Conservation (phyloP, 2,888 invertebrate species). For the Hanleya hanleyi region DNA sequence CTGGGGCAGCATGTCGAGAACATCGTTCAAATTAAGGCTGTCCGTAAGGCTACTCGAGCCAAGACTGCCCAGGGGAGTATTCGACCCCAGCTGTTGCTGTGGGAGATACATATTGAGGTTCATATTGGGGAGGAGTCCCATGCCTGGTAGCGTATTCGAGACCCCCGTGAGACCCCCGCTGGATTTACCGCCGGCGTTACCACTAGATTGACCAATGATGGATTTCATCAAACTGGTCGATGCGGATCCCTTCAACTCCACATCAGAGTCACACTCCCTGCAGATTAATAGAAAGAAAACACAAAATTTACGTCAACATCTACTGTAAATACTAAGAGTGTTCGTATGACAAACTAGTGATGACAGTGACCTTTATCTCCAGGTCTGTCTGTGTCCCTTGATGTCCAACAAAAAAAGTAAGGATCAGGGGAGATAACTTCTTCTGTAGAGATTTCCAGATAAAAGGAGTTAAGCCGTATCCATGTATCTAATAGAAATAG, state of each 20-base stretch:
- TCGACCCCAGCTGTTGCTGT: background rate
- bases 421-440: too few species aligned
- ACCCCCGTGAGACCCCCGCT: background rate
- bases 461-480: too few species aligned
- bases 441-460: too few species aligned
- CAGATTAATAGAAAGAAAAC: constrained; percentile 15
- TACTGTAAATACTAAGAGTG: too few species aligned
- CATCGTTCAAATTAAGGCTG: constrained; percentile 26
- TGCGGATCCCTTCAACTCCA: constrained; percentile 70
- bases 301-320: too few species aligned
- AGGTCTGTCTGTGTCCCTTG: too few species aligned
- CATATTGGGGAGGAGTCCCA: background rate
- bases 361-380: too few species aligned
- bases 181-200: background rate
- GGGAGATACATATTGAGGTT: background rate
- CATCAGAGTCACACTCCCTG: constrained; percentile 70
- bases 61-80: background rate
- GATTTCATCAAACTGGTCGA: constrained; percentile 72
- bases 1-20: constrained; percentile 29
- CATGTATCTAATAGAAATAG: too few species aligned
- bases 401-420: background rate
- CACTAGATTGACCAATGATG: constrained; percentile 52
- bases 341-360: too few species aligned
- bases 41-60: background rate
- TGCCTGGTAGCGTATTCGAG: background rate